Evolutionary conservation across 2,113 vertebrate species (phyloP), one percentile per base, ranked within the genome.

Genomic region (Calcarius ornatus): DNA sequence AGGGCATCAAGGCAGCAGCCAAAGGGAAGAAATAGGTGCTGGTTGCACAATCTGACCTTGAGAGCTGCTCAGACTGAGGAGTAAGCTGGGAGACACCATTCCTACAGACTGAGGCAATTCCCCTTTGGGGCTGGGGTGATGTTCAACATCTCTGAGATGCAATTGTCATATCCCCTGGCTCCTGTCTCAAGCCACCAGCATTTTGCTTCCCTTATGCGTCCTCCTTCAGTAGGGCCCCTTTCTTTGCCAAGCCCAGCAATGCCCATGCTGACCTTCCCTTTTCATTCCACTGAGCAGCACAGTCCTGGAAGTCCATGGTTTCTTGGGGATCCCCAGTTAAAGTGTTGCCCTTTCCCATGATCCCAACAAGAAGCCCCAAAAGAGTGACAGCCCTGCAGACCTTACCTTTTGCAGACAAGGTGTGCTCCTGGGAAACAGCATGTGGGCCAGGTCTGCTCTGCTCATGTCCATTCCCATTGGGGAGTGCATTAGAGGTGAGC

Each of bases 401-500:
- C 97, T 98, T 98, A 99, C 99, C 99, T 97, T 98, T 98, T 75
- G 97, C 95, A 72, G 96, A 88, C 38, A 98, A 86, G 1, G 81
- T 95, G 47, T 97, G 98, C 94, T 97, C 98, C 96, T 94, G 95
- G 88, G 97, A 97, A 28, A 95, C 69, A 0, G 71, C 25, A 2
- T 91, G 96, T 76, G 96, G 98, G 71, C 94, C 72, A 64, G 97
- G 83, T 48, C 94, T 92, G 65, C 95, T 68, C 53, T 97, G 96
- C 45, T 97, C 98, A 51, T 97, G 98, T 75, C 95, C 75, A 61
- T 97, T 96, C 28, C 97, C 97, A 0, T 9, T 96, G 16, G 99
- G 98, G 21, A 99, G 96, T 28, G 98, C 98, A 27, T 99, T 99
- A 96, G 99, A 99, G 27, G 96, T 98, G 94, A 99, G 98, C 20